Evolutionary conservation across 2,888 invertebrate genomes (phyloP).

Genomic region (Amphipyra berbera): DNA sequence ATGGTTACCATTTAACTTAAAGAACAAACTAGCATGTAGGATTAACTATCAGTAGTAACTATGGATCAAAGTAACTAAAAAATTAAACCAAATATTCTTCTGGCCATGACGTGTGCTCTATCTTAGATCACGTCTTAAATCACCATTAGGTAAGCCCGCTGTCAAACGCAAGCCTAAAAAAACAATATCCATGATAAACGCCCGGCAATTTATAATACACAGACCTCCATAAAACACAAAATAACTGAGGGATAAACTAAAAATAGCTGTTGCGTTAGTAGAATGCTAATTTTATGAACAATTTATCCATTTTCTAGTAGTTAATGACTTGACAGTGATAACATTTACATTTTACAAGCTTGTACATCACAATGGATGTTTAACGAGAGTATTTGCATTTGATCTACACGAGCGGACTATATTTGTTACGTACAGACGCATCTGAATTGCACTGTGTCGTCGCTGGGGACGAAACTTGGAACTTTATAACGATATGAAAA

Average conservation of each 20-base stretch:
- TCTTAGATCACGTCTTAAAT: conserved; percentile 4
- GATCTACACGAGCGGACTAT: conserved; percentile 29
- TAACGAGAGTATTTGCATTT: conserved; percentile 54
- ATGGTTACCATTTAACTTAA: too few relatives aligned
- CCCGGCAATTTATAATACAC: conserved; percentile 23
- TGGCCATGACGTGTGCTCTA: background rate
- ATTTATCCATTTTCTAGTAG: conserved; percentile 54
- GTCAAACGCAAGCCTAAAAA: conserved; percentile 22
- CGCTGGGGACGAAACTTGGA: background rate
- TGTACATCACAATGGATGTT: conserved; percentile 31
- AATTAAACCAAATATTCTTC: background rate
- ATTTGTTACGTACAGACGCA: conserved; percentile 52
- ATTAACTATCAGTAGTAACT: too few relatives aligned
- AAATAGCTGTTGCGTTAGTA: conserved; percentile 39
- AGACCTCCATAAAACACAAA: conserved; percentile 28
- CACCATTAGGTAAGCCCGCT: background rate
- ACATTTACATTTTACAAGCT: conserved; percentile 73
- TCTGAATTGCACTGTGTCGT: conserved; percentile 38
- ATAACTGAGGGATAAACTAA: conserved; percentile 30
- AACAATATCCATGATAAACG: conserved; percentile 29
- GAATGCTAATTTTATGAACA: conserved; percentile 64
- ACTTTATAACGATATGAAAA: background rate
- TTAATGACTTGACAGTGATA: conserved; percentile 62
- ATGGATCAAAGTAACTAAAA: background rate
- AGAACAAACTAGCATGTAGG: too few relatives aligned